Conservation (phyloP, 2,797 vertebrate genomes). For the Phalloptychus januarius region DNA sequence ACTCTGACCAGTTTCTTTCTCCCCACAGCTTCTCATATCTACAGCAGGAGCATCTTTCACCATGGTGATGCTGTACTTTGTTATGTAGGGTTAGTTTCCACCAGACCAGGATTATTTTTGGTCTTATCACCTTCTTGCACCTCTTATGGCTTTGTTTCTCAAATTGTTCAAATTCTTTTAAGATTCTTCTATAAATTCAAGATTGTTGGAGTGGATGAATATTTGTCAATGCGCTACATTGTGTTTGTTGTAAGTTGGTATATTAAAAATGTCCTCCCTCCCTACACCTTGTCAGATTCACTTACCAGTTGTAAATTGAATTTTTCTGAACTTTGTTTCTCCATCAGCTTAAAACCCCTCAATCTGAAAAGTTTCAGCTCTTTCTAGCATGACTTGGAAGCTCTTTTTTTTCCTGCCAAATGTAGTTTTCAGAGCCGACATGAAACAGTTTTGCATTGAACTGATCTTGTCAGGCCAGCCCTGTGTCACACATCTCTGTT, state of each 20-base stretch:
- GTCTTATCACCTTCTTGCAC: not conserved
- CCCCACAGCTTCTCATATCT: not conserved
- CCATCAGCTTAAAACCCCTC: not conserved
- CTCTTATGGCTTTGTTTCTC: not conserved
- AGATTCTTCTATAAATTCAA: not conserved
- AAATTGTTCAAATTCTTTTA: not conserved
- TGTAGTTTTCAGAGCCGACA: conserved; percentile 11
- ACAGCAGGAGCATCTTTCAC: not conserved
- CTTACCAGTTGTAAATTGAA: not conserved
- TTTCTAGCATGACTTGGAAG: not conserved
- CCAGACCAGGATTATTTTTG: not conserved
- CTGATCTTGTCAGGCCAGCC: conserved; percentile 19
- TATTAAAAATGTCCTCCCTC: not conserved
- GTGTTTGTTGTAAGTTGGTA: not conserved
- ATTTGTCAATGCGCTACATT: not conserved
- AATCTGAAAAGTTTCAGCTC: not conserved
- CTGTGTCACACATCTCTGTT: conserved; percentile 54
- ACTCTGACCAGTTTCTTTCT: not conserved
- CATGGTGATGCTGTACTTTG: not conserved
- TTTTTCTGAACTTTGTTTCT: not conserved
- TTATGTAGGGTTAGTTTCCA: not conserved
- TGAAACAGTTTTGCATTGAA: conserved; percentile 6
- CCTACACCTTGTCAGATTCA: not conserved
- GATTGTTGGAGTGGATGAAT: no score
- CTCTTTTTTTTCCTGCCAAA: not conserved